Conservation (phyloP, 2,113 vertebrate genomes). For the Mixornis gularis region DNA sequence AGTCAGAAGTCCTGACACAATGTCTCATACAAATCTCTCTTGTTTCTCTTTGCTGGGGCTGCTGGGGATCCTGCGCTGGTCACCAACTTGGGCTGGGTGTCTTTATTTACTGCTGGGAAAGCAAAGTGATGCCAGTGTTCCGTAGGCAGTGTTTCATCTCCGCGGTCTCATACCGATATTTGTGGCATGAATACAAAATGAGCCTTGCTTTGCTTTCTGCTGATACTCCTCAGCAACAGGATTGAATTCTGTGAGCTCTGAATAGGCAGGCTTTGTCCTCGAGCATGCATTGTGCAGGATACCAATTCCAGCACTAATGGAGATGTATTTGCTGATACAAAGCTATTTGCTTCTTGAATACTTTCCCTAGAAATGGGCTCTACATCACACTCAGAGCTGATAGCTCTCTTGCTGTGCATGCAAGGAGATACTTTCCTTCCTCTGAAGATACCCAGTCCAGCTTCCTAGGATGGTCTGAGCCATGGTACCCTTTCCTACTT, state of each 20-base stretch:
- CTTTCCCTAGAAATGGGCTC: background rate
- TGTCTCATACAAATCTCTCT: background rate
- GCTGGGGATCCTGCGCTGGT: accelerated
- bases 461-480: background rate
- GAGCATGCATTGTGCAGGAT: background rate
- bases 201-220: background rate
- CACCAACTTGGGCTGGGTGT: accelerated
- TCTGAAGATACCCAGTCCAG: background rate
- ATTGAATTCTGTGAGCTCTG: background rate
- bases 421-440: background rate
- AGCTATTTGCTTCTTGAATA: background rate
- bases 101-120: background rate
- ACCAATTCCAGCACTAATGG: background rate
- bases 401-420: background rate
- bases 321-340: background rate
- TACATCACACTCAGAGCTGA: background rate
- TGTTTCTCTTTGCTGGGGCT: background rate
- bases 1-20: background rate
- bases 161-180: accelerated
- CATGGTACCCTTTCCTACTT: background rate
- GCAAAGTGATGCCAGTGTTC: accelerated
- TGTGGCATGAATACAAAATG: accelerated
- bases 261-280: background rate
- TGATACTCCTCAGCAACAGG: background rate
- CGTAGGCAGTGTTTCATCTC: background rate